Evolutionary conservation across 1,140 invertebrate genomes (phyloP).

Genomic region (Amphibalanus amphitrite): DNA sequence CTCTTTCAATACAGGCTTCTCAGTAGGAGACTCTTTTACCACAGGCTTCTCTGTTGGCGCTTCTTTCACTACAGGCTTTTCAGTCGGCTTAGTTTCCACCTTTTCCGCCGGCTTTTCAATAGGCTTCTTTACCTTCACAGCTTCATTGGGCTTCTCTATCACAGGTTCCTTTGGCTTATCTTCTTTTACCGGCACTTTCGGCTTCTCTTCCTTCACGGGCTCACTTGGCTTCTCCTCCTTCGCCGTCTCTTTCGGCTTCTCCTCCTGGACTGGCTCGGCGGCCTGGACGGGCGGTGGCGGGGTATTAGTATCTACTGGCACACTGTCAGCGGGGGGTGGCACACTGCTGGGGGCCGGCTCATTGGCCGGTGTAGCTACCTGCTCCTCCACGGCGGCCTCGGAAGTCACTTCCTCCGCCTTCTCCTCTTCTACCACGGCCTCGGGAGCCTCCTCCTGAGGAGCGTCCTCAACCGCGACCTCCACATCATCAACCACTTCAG

Average conservation of each 20-base stretch:
- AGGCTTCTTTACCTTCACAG: background rate
- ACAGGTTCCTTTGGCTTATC: background rate
- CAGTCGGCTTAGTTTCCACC: background rate
- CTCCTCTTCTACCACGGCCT: background rate
- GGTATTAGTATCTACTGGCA: background rate
- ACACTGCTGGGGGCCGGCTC: background rate
- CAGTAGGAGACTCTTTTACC: background rate
- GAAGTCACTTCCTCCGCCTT: background rate
- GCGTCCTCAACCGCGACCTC: background rate
- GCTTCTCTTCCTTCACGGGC: too few relatives aligned
- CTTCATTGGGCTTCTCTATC: background rate
- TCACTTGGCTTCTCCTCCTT: background rate
- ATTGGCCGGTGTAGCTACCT: background rate
- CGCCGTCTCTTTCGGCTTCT: background rate
- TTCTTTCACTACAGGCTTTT: too few relatives aligned
- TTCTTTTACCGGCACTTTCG: background rate
- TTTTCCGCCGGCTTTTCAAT: background rate
- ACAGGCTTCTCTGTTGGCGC: too few relatives aligned
- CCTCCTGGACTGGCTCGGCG: background rate
- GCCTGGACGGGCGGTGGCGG: too few relatives aligned
- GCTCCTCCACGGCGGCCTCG: background rate
- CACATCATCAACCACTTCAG: background rate
- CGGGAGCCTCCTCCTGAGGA: too few relatives aligned
- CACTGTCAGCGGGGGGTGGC: background rate
- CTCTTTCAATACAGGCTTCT: background rate